phyloP scores from a whole-genome alignment of 1,140 invertebrate species.

The Halyomorpha halys region DNA sequence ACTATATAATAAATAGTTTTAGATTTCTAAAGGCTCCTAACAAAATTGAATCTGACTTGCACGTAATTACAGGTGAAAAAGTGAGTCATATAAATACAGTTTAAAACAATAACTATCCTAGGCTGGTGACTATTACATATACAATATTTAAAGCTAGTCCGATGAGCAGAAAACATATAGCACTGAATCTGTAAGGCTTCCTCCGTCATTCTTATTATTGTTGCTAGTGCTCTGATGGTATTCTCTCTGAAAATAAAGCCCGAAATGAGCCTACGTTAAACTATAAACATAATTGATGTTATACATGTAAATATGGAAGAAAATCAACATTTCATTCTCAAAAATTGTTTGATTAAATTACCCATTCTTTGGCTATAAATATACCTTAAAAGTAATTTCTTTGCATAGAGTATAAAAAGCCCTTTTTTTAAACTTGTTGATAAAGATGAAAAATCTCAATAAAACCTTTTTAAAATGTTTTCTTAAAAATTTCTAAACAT shows the following conservation, averaged over 20 bases:
- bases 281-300: background rate
- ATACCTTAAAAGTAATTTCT: too few relatives aligned
- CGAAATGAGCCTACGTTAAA: background rate
- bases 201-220: background rate
- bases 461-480: too few relatives aligned
- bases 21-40: background rate
- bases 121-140: background rate
- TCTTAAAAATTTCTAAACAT: too few relatives aligned
- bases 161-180: constrained; percentile 5
- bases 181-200: background rate
- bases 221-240: constrained; percentile 1
- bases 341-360: too few relatives aligned
- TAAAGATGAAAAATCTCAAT: too few relatives aligned
- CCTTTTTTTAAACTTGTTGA: too few relatives aligned
- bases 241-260: constrained; percentile 2
- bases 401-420: too few relatives aligned
- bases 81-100: too few relatives aligned
- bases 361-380: too few relatives aligned
- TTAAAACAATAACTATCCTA: too few relatives aligned
- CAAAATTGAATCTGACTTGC: background rate
- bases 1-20: background rate
- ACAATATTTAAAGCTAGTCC: constrained; percentile 5
- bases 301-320: constrained; percentile 24
- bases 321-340: constrained; percentile 3
- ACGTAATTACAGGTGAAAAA: background rate